phyloP scores from a whole-genome alignment of 2,113 vertebrate species.

The Spermophilus dauricus region DNA sequence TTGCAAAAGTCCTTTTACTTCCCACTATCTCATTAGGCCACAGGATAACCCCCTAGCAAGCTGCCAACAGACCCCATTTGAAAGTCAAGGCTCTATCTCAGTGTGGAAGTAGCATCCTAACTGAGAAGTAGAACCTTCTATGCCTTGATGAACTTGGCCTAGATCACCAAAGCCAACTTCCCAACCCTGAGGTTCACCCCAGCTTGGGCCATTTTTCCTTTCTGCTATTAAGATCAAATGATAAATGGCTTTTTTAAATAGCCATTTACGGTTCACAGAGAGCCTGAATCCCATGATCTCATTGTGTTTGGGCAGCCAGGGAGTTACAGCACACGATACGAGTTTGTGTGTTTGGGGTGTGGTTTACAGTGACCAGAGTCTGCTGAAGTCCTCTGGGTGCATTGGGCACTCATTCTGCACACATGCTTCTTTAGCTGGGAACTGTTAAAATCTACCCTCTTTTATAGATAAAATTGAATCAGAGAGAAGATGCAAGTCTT shows the following conservation, averaged over 20 bases:
- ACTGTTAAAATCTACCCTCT: background rate
- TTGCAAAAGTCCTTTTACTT: slow-evolving; percentile 75
- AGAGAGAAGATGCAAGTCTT: background rate
- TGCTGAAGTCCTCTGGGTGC: accelerated
- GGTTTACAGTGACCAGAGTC: background rate
- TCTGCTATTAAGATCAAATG: background rate
- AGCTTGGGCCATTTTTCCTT: background rate
- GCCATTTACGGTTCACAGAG: background rate
- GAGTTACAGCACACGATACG: background rate
- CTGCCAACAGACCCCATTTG: background rate
- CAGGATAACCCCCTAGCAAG: slow-evolving; percentile 56
- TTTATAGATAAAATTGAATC: background rate
- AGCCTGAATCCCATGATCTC: background rate
- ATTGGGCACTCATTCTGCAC: background rate
- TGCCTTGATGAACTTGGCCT: background rate
- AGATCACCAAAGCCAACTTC: background rate
- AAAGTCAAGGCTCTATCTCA: slow-evolving; percentile 8
- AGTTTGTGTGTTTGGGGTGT: background rate
- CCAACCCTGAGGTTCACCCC: background rate
- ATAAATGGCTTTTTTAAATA: background rate
- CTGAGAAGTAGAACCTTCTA: background rate
- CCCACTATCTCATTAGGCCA: slow-evolving; percentile 71
- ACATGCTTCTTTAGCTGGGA: background rate
- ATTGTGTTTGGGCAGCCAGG: accelerated
- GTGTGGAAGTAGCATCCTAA: slow-evolving; percentile 18